Base-by-base conservation (phyloP, 2,888 invertebrate genomes). In the Mesorhabditis belari region DNA sequence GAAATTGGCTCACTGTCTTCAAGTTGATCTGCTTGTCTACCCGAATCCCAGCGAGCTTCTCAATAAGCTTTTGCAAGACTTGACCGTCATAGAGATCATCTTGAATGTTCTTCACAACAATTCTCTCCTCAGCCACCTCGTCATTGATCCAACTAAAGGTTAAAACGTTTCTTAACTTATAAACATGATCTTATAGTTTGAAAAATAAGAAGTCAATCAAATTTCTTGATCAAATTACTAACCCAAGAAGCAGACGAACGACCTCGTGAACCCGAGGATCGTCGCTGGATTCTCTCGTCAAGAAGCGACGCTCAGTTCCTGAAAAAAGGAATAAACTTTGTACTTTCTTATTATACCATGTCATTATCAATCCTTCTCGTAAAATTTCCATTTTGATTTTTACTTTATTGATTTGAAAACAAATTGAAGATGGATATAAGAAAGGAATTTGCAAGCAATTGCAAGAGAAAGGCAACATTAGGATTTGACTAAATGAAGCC, bases 21-120 rank as follows among this genome's bases (percentile, higher is more conserved):
- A 58, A 54, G 17, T 58, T 53, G 9, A 17, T 56, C 24, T n/a
- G 17, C 5, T 54, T 53, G 25, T 52, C 23, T 49, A 74, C 70
- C 64, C 76, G 71, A 61, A 80, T 71, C 49, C 75, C 70, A 28
- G 72, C 75, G 58, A 76, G 67, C 68, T 79, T 77, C 80, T 84
- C 85, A 63, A 88, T 83, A 3, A 88, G 81, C 81, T 88, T 88
- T 75, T 88, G 88, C 19, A 88, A 82, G 67, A 88, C 89, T 85
- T 96, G 95, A 0, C 96, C 96, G 85, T 98, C 96, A 83, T 93
- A 98, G 70, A 98, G 85, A 84, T 98, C 96, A 83, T 96, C 94
- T 71, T 91, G 91, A 54, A 98, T 88, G 66, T 92, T 89, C 83
- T 95, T 68, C 0, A 98, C 95, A 77, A 98, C 94, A 67, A 98